A percentile compares a stretch with the other conserved stretches of the same genome.
Evolutionary conservation across 2,888 invertebrate species (phyloP).

Genomic region (Erebia ligea): DNA sequence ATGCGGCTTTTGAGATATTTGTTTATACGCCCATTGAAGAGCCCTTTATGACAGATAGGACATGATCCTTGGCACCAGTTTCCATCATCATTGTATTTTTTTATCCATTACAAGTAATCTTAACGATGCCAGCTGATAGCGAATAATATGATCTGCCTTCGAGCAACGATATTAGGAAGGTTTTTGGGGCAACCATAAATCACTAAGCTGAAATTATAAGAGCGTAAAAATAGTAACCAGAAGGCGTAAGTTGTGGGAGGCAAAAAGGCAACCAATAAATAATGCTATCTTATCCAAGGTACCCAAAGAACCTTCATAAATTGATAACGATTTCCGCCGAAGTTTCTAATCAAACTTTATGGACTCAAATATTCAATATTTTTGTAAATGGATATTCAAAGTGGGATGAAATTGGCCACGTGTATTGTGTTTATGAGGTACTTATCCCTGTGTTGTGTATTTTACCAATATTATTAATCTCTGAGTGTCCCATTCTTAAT

Average conservation of each 20-base stretch:
- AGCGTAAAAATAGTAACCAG: conserved; percentile 26
- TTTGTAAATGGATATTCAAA: conserved; percentile 27
- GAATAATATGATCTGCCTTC: no score
- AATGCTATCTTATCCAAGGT: conserved; percentile 36
- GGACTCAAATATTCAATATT: conserved; percentile 29
- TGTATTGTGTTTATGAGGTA: conserved; percentile 12
- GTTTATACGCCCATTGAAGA: no score
- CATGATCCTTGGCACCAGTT: no score
- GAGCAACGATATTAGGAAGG: background rate
- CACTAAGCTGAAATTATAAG: background rate
- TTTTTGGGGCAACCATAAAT: background rate
- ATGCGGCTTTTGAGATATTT: no score
- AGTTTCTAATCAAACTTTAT: conserved; percentile 43
- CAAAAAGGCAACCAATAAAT: conserved; percentile 42
- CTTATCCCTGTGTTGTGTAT: background rate
- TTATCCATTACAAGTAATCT: no score
- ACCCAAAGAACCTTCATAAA: conserved; percentile 38
- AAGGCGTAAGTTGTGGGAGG: conserved; percentile 38
- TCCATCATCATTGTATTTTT: no score
- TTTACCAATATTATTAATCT: background rate
- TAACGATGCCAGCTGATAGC: no score
- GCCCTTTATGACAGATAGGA: no score
- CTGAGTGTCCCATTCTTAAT: no score
- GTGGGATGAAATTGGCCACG: conserved; percentile 13
- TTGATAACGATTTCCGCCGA: conserved; percentile 38